These are phyloP conservation scores for Dioctria linearis DNA, from an alignment of 2,888 invertebrate genomes.

Conservation along the genomic window DNA sequence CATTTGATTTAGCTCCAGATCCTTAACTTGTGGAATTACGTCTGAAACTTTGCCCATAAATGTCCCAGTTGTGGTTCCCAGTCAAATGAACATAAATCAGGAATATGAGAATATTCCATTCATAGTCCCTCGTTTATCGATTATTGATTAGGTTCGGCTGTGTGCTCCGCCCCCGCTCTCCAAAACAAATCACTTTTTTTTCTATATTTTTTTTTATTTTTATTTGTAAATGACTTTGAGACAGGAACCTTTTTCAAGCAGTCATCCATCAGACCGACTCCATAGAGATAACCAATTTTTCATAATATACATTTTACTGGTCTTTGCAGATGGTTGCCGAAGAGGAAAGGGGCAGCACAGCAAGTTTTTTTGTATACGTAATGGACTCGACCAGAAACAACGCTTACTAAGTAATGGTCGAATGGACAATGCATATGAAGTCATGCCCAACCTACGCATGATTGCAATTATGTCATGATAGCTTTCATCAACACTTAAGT, in stretches of 20 bases:
- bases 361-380: constrained; percentile 8
- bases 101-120: constrained; percentile 48
- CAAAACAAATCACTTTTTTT: constrained; percentile 20
- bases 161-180: background rate
- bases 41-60: constrained; percentile 39
- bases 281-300: constrained; percentile 38
- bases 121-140: constrained; percentile 47
- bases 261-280: constrained; percentile 26
- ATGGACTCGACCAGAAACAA: constrained; percentile 6
- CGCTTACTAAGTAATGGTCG: background rate
- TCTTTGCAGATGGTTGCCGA: constrained; percentile 9
- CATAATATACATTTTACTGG: constrained; percentile 31
- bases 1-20: constrained; percentile 36
- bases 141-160: constrained; percentile 40
- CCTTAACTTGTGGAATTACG: constrained; percentile 43
- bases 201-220: background rate
- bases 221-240: constrained; percentile 31
- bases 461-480: constrained; percentile 37
- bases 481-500: background rate
- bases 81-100: constrained; percentile 50
- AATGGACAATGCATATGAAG: constrained; percentile 23
- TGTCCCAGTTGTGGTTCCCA: constrained; percentile 44
- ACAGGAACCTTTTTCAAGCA: constrained; percentile 19
- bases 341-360: background rate
- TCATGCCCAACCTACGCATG: background rate